phyloP scores from a whole-genome alignment of 2,888 invertebrate genomes.

The Lasiommata megera region DNA sequence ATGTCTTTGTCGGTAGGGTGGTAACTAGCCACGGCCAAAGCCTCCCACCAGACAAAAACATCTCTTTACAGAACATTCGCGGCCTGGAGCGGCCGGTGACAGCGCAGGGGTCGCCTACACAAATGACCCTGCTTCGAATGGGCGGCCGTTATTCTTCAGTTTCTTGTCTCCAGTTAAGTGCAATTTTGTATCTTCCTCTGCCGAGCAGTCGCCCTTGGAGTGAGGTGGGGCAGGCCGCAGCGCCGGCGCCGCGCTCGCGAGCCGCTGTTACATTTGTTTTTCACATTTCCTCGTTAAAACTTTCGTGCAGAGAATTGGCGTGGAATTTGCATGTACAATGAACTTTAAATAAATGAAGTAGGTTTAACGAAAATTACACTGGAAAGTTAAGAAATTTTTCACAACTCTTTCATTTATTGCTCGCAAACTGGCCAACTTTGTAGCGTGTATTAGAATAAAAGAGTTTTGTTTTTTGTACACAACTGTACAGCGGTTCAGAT shows the following conservation, averaged over 20 bases:
- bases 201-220: slow-evolving; percentile 9
- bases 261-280: not conserved
- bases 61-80: too few species aligned
- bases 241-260: not conserved
- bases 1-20: too few species aligned
- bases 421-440: not conserved
- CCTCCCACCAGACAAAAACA: too few species aligned
- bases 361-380: too few species aligned
- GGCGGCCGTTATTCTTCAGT: not conserved
- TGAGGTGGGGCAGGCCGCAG: not conserved
- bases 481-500: too few species aligned
- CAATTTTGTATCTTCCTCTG: slow-evolving; percentile 11
- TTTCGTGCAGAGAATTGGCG: not conserved
- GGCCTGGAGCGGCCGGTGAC: not conserved
- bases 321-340: not conserved
- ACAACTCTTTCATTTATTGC: not conserved
- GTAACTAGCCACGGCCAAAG: too few species aligned
- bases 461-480: too few species aligned
- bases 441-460: not conserved
- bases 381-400: too few species aligned
- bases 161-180: slow-evolving; percentile 1
- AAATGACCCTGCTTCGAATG: slow-evolving; percentile 7
- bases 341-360: too few species aligned
- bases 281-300: not conserved
- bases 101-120: not conserved